Evolutionary conservation across 2,797 vertebrate genomes (phyloP).

Genomic region (Cacajao melanocephalus): DNA sequence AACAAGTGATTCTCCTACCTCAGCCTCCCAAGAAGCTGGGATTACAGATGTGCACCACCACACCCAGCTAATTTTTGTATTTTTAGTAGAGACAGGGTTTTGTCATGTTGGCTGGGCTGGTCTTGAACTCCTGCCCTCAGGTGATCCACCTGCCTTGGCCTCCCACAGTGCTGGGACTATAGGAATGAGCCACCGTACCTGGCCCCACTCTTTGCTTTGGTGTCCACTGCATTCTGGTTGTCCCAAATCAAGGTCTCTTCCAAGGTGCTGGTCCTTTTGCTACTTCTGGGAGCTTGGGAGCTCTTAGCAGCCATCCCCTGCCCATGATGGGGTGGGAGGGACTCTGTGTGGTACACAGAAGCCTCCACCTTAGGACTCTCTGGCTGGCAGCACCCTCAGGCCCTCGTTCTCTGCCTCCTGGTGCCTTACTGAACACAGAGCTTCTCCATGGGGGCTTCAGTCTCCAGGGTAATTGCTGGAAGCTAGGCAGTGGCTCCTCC

Average conservation of each 20-base stretch:
- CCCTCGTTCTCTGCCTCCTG: not conserved
- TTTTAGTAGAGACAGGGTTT: too few relatives aligned
- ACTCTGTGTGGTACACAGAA: not conserved
- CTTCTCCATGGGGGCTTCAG: not conserved
- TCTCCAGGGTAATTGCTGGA: not conserved
- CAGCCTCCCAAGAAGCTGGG: too few relatives aligned
- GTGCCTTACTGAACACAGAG: too few relatives aligned
- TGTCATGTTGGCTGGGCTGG: too few relatives aligned
- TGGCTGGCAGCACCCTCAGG: not conserved
- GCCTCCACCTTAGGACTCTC: not conserved
- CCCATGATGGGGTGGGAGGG: not conserved
- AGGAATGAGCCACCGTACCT: too few relatives aligned
- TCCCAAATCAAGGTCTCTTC: not conserved
- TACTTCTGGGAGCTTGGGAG: not conserved
- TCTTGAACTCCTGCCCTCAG: too few relatives aligned
- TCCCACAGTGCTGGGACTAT: too few relatives aligned
- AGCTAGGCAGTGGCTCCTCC: not conserved
- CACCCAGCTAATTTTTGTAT: too few relatives aligned
- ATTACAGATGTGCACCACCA: too few relatives aligned
- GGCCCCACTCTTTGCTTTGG: not conserved
- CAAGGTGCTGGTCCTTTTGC: not conserved
- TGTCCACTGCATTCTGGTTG: not conserved
- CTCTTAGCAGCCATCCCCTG: not conserved
- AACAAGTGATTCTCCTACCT: too few relatives aligned
- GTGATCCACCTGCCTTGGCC: too few relatives aligned